Conservation (phyloP, 35 echinoderm and acorn worm species). For the Chiridota heheva region DNA sequence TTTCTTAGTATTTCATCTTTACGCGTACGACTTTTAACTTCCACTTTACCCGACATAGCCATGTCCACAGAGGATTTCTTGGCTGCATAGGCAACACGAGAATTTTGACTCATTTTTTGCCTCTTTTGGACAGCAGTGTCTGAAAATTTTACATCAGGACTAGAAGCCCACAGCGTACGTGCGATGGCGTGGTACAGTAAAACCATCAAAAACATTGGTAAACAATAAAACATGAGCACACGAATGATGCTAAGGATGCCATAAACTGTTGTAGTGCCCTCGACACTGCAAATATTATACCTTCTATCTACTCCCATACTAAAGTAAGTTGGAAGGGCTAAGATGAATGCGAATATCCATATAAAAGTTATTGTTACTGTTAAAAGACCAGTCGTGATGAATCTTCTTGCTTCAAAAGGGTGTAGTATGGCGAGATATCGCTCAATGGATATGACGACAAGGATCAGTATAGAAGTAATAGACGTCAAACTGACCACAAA, state of each 20-base stretch:
- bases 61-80: not conserved
- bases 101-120: not conserved
- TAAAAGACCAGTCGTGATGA: conserved; percentile 61
- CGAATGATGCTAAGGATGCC: conserved; percentile 25
- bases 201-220: conserved; percentile 71
- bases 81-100: conserved; percentile 12
- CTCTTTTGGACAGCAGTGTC: not conserved
- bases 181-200: conserved; percentile 75
- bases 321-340: conserved; percentile 35
- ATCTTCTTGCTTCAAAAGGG: conserved; percentile 59
- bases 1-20: conserved; percentile 22
- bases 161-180: conserved; percentile 68
- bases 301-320: too few species aligned
- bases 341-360: conserved; percentile 53
- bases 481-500: conserved; percentile 69
- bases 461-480: conserved; percentile 64
- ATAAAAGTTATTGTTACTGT: conserved; percentile 58
- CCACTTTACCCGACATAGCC: conserved; percentile 4
- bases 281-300: not conserved
- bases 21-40: not conserved
- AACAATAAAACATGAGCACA: conserved; percentile 46
- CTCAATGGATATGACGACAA: conserved; percentile 82
- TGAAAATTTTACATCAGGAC: conserved; percentile 51
- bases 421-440: conserved; percentile 84
- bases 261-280: not conserved